Percentiles rank a stretch among this genome's conserved stretches.
These are phyloP conservation scores for Agrochola litura DNA, from an alignment of 2,888 invertebrate species.

Conservation along the genomic window DNA sequence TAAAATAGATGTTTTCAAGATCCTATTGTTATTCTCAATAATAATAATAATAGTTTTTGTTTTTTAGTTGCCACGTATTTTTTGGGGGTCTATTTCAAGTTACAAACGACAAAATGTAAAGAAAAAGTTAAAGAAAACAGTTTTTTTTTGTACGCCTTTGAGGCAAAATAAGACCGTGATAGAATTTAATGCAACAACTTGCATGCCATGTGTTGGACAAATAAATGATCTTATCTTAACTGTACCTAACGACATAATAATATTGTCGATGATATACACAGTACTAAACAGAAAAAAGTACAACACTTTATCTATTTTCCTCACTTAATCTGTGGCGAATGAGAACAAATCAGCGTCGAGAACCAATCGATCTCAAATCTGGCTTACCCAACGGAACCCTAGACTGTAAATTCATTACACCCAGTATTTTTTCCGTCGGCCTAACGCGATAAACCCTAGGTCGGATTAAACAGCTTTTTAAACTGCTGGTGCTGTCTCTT, in stretches of 20 bases:
- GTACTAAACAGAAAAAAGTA: not conserved
- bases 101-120: not conserved
- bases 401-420: conserved; percentile 53
- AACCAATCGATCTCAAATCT: conserved; percentile 30
- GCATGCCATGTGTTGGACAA: too few species aligned
- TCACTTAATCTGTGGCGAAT: not conserved
- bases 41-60: too few species aligned
- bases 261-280: not conserved
- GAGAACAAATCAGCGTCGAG: not conserved
- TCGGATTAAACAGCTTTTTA: conserved; percentile 69
- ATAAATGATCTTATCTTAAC: too few species aligned
- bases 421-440: conserved; percentile 62
- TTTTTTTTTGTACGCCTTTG: too few species aligned
- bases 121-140: not conserved
- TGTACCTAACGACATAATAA: not conserved
- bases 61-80: not conserved
- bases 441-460: conserved; percentile 72
- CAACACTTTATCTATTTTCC: not conserved
- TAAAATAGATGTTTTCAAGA: not conserved
- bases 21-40: not conserved
- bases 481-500: conserved; percentile 61
- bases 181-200: too few species aligned
- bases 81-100: not conserved
- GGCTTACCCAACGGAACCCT: conserved; percentile 46
- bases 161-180: too few species aligned